Conservation (phyloP, 2,888 invertebrate genomes). For the Ctenicera cuprea region DNA sequence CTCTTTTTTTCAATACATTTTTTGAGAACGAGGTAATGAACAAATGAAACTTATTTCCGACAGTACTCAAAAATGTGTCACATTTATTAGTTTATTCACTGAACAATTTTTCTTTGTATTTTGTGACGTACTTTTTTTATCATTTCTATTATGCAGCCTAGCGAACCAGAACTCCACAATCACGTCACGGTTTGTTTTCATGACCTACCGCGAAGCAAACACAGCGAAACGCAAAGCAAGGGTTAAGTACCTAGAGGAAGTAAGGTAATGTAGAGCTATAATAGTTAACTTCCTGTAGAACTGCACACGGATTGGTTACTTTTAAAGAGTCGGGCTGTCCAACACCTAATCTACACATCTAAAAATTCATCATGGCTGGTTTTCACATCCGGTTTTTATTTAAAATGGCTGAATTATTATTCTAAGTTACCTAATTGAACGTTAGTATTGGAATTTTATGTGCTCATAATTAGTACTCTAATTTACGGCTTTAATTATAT, state of each 20-base stretch:
- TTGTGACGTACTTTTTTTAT: constrained; percentile 29
- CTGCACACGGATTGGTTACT: constrained; percentile 60
- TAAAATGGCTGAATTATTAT: constrained; percentile 61
- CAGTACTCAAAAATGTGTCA: too few relatives aligned
- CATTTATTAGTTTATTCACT: too few relatives aligned
- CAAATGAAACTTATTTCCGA: too few relatives aligned
- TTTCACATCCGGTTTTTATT: constrained; percentile 61
- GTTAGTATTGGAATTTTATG: constrained; percentile 29
- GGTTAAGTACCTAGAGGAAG: constrained; percentile 59
- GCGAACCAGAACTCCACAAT: constrained; percentile 48
- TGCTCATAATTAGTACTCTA: constrained; percentile 31
- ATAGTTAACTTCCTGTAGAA: constrained; percentile 61
- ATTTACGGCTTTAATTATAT: constrained; percentile 38
- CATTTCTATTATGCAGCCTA: constrained; percentile 37
- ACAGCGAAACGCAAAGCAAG: constrained; percentile 51
- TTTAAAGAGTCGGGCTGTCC: constrained; percentile 59
- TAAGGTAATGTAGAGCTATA: constrained; percentile 58
- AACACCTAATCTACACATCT: constrained; percentile 62
- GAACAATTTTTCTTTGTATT: constrained; percentile 1
- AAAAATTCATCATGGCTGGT: constrained; percentile 64
- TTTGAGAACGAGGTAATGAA: too few relatives aligned
- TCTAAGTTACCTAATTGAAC: constrained; percentile 36
- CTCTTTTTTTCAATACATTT: too few relatives aligned
- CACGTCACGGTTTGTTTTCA: constrained; percentile 53
- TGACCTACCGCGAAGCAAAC: constrained; percentile 55